Conservation (phyloP, 64 coral and sea anemone species). For the Hydrozoanthus tunicans region DNA sequence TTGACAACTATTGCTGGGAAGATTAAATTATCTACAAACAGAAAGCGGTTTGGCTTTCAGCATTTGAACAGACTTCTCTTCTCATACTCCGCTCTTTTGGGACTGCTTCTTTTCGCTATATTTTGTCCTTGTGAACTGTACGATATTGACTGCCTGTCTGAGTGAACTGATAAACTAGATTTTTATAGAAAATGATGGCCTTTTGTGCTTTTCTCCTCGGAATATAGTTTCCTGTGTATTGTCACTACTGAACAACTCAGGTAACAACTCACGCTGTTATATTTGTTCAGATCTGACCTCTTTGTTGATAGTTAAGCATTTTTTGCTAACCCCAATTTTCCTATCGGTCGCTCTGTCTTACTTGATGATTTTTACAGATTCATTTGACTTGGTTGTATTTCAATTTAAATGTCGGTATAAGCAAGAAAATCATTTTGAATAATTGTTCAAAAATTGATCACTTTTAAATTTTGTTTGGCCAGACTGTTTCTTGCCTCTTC, state of each 20-base stretch:
- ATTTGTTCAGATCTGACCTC: not conserved
- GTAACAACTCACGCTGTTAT: not conserved
- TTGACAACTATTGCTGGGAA: not conserved
- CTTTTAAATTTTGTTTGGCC: not conserved
- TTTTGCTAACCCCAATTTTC: no score
- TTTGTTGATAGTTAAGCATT: not conserved
- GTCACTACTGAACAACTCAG: not conserved
- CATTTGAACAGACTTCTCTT: not conserved
- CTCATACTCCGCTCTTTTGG: not conserved
- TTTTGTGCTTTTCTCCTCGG: not conserved
- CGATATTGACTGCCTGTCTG: no score
- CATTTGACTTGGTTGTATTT: no score
- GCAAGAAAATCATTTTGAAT: no score
- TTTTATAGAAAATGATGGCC: not conserved
- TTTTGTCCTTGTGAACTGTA: not conserved
- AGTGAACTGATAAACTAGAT: no score
- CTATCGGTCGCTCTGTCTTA: no score
- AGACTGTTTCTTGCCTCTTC: not conserved
- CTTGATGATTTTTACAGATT: no score
- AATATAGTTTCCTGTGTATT: not conserved
- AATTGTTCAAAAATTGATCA: not conserved
- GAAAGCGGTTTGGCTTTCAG: not conserved
- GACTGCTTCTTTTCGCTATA: not conserved
- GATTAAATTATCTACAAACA: not conserved
- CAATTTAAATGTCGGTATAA: no score